A percentile compares a stretch with the other conserved stretches of the same genome.
phyloP scores from a whole-genome alignment of 1,140 invertebrate genomes.

The Nasonia giraulti region DNA sequence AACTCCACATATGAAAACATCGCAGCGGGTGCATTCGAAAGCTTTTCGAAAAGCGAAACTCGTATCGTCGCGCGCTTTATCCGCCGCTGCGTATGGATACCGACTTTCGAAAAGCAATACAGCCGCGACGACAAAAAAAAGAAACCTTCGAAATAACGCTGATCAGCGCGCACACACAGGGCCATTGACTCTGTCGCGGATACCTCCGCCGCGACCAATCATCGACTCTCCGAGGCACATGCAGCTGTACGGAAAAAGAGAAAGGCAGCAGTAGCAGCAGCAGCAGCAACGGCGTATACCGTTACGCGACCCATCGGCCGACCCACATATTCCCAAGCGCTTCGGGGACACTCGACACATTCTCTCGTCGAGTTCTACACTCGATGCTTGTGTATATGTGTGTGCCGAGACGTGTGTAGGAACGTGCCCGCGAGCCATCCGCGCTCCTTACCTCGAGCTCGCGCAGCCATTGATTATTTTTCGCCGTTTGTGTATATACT shows the following conservation, averaged over 20 bases:
- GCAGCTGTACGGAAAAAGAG: conserved; percentile 50
- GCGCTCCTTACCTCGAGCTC: neutral
- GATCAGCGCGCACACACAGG: neutral
- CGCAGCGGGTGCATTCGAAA: neutral
- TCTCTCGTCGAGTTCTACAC: neutral
- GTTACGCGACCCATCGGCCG: conserved; percentile 71
- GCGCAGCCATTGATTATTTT: conserved; percentile 12
- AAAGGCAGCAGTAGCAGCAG: conserved; percentile 51
- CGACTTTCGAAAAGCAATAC: no score
- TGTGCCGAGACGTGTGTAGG: neutral
- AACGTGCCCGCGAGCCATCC: neutral
- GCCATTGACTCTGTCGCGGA: conserved; percentile 22
- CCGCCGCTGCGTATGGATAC: no score
- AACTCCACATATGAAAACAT: neutral
- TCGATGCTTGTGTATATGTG: neutral
- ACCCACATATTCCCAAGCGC: conserved; percentile 62
- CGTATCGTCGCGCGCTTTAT: no score
- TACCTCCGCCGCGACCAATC: conserved; percentile 47
- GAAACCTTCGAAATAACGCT: neutral
- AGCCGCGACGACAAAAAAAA: neutral
- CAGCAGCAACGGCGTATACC: conserved; percentile 58
- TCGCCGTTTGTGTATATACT: neutral
- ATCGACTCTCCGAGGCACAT: conserved; percentile 23
- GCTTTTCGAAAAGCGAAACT: neutral
- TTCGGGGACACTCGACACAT: conserved; percentile 38